Evolutionary conservation across 2,888 invertebrate species (phyloP).

Genomic region (Dryocosmus kuriphilus): DNA sequence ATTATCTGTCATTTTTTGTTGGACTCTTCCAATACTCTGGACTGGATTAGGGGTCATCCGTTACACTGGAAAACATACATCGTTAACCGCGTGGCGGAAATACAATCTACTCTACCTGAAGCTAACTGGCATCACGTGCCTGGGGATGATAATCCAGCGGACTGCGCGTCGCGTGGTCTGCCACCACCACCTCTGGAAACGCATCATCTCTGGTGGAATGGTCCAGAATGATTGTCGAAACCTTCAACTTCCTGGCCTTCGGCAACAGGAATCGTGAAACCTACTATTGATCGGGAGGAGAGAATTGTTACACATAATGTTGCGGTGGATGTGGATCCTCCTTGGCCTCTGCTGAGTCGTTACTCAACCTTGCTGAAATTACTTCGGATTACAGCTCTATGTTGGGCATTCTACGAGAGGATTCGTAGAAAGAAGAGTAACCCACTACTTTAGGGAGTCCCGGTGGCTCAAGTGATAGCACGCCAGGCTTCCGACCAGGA

Average conservation of each 20-base stretch:
- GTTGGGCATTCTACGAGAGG: not conserved
- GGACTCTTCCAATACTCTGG: constrained; percentile 2
- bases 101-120: not conserved
- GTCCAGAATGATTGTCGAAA: not conserved
- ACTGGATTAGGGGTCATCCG: not conserved
- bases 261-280: not conserved
- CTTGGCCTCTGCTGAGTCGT: not conserved
- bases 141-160: not conserved
- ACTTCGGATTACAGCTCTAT: not conserved
- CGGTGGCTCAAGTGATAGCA: too few species aligned
- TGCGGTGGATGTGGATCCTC: not conserved
- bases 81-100: not conserved
- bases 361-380: not conserved
- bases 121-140: not conserved
- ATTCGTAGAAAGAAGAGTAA: not conserved
- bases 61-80: not conserved
- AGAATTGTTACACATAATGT: not conserved
- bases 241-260: not conserved
- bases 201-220: not conserved
- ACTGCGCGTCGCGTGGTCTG: not conserved
- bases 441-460: too few species aligned
- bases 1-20: not conserved
- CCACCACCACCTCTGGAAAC: not conserved
- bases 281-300: not conserved
- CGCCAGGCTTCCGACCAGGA: too few species aligned